Percentiles rank a stretch among this genome's conserved stretches.
phyloP scores from a whole-genome alignment of 1,140 invertebrate species.

The Galendromus occidentalis region DNA sequence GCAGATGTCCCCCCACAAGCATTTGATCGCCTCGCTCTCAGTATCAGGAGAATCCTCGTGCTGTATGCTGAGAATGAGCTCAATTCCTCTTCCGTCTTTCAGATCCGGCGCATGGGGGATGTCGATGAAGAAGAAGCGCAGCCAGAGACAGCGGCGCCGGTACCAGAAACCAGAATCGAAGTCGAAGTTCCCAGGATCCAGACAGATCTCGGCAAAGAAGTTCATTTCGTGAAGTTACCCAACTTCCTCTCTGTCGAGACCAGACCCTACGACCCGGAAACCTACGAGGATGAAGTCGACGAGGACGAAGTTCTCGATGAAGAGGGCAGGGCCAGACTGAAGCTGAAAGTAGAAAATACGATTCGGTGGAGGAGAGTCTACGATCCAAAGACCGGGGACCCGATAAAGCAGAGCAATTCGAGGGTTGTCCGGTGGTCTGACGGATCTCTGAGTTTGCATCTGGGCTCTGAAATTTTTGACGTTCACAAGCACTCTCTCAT shows the following conservation, averaged over 20 bases:
- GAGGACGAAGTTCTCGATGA: constrained; percentile 95
- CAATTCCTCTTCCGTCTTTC: constrained; percentile 14
- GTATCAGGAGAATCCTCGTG: constrained; percentile 39
- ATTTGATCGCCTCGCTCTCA: constrained; percentile 12
- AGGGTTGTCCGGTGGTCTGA: constrained; percentile 92
- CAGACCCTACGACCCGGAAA: constrained; percentile 75
- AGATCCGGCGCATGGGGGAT: constrained; percentile 15
- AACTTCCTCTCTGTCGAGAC: constrained; percentile 64
- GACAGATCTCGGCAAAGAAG: constrained; percentile 67
- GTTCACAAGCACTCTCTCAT: constrained; percentile 76
- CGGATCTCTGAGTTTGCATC: constrained; percentile 82
- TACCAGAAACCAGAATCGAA: constrained; percentile 80
- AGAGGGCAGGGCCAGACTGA: constrained; percentile 67
- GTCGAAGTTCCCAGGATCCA: constrained; percentile 88
- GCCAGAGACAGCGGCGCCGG: constrained; percentile 27
- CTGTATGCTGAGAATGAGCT: neutral
- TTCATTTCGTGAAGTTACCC: constrained; percentile 81
- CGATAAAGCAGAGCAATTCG: constrained; percentile 78
- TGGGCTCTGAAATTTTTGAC: constrained; percentile 93
- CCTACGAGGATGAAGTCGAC: constrained; percentile 97
- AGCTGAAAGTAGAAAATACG: constrained; percentile 66
- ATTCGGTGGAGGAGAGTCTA: constrained; percentile 79
- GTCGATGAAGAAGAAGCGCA: constrained; percentile 23
- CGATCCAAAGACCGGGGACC: constrained; percentile 54
- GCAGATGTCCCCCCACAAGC: constrained; percentile 12